These are phyloP conservation scores for Sycobia sp. DNA, from an alignment of 1,140 invertebrate genomes.

Conservation along the genomic window DNA sequence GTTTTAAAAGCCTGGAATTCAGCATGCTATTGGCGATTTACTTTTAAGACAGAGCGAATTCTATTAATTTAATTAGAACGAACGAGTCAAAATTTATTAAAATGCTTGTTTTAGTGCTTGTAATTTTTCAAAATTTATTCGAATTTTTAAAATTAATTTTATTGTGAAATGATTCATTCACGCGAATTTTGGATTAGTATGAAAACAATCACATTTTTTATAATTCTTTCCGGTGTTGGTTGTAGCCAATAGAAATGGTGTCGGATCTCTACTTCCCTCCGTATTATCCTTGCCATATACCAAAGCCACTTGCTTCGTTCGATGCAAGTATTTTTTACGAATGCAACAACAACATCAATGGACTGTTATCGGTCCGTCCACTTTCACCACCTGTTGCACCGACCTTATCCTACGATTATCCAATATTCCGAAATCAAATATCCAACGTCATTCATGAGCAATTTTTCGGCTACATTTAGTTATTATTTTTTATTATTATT, in stretches of 20 bases:
- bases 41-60: too few relatives aligned
- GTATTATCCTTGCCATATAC: slow-evolving; percentile 49
- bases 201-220: slow-evolving; percentile 5
- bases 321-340: slow-evolving; percentile 46
- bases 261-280: slow-evolving; percentile 71
- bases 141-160: background rate
- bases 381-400: slow-evolving; percentile 40
- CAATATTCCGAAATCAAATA: slow-evolving; percentile 44
- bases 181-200: background rate
- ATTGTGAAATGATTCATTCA: background rate
- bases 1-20: background rate
- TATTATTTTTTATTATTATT: slow-evolving; percentile 11
- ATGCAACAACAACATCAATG: slow-evolving; percentile 50
- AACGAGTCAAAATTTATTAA: background rate
- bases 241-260: slow-evolving; percentile 75
- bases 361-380: slow-evolving; percentile 45
- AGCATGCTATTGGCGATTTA: slow-evolving; percentile 4
- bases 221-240: slow-evolving; percentile 50
- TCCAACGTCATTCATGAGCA: slow-evolving; percentile 67
- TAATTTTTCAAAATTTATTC: background rate
- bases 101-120: background rate
- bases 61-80: background rate
- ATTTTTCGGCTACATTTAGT: slow-evolving; percentile 70
- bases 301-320: slow-evolving; percentile 55
- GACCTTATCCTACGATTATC: slow-evolving; percentile 50